These are phyloP conservation scores for Argya squamiceps DNA, from an alignment of 2,797 vertebrate genomes.

Conservation along the genomic window DNA sequence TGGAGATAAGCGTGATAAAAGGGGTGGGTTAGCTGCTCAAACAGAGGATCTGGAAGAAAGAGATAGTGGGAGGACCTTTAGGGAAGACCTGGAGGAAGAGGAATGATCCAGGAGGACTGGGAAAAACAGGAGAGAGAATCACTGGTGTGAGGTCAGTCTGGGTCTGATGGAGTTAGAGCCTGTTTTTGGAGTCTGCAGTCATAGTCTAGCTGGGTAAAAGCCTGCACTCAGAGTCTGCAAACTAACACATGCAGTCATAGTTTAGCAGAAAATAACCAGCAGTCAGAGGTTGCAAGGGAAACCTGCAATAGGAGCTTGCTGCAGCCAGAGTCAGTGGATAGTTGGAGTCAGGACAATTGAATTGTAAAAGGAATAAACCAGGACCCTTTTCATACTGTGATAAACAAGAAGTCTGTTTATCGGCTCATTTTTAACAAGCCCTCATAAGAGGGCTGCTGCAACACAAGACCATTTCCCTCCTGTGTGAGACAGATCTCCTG, in stretches of 20 bases:
- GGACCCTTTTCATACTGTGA: not conserved
- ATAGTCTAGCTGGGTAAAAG: not conserved
- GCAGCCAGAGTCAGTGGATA: not conserved
- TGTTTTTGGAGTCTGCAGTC: not conserved
- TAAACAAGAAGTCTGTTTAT: not conserved
- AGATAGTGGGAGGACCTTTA: not conserved
- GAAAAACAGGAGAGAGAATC: not conserved
- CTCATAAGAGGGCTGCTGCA: not conserved
- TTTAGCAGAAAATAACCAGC: not conserved
- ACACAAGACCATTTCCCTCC: not conserved
- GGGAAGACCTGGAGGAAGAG: not conserved
- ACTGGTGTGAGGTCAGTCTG: not conserved
- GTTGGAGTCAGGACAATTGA: not conserved
- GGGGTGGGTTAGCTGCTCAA: not conserved
- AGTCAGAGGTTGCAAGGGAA: not conserved
- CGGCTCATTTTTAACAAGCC: not conserved
- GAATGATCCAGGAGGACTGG: not conserved
- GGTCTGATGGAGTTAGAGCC: not conserved
- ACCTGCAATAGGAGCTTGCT: not conserved
- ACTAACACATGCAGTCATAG: not conserved
- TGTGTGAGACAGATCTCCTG: not conserved
- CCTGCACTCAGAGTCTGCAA: not conserved
- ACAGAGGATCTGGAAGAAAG: not conserved
- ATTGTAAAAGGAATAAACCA: not conserved
- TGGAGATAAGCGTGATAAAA: not conserved